Conservation (phyloP, 2,797 vertebrate species). For the Helarctos malayanus region DNA sequence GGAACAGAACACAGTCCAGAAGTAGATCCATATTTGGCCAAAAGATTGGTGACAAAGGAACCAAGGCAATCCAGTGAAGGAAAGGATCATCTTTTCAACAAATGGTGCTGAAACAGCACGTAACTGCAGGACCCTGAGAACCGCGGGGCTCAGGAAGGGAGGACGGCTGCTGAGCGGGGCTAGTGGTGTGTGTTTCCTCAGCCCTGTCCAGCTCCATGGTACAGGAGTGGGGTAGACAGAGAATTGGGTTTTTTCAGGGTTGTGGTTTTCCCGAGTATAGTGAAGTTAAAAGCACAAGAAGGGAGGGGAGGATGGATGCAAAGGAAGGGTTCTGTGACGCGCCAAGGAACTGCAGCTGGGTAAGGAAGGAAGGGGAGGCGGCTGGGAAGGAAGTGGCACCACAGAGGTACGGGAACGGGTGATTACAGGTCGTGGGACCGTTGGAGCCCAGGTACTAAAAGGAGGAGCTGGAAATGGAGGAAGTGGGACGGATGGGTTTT, state of each 20-base stretch:
- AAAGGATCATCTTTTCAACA: neutral
- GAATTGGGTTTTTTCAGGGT: neutral
- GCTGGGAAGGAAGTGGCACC: neutral
- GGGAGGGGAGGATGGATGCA: neutral
- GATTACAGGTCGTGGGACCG: neutral
- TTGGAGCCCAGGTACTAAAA: neutral
- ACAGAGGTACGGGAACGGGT: neutral
- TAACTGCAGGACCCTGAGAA: neutral
- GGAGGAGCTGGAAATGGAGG: neutral
- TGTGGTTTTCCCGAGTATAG: neutral
- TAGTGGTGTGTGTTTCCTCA: neutral
- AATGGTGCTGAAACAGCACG: neutral
- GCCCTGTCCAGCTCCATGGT: neutral
- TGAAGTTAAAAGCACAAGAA: neutral
- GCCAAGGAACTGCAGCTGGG: neutral
- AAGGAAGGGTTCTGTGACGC: neutral
- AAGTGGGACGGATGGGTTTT: neutral
- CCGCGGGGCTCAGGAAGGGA: neutral
- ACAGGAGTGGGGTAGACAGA: neutral
- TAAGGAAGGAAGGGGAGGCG: neutral
- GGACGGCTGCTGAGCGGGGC: neutral
- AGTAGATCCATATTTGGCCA: neutral
- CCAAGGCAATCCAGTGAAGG: neutral
- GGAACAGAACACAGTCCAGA: neutral
- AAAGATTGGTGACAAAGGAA: neutral